These are phyloP conservation scores for Pelecanus crispus DNA, from an alignment of 2,113 vertebrate species.

Conservation along the genomic window DNA sequence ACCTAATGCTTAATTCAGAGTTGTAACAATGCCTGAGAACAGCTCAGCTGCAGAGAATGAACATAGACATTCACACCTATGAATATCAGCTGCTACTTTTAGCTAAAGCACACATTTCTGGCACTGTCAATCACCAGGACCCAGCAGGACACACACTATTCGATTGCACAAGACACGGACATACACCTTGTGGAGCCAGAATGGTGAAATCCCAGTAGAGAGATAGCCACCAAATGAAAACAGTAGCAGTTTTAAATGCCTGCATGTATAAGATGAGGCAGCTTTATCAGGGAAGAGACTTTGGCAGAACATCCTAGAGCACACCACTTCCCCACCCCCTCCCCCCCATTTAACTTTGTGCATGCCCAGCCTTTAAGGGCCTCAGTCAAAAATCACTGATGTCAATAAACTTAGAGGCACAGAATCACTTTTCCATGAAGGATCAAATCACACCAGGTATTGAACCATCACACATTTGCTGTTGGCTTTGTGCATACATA, in stretches of 20 bases:
- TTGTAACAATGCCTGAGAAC: background rate
- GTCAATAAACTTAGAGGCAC: background rate
- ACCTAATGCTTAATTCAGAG: background rate
- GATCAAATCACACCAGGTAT: background rate
- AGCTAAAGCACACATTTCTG: background rate
- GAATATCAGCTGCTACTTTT: background rate
- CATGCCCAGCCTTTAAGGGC: background rate
- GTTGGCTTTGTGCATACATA: background rate
- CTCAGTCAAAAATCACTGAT: background rate
- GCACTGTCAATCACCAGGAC: background rate
- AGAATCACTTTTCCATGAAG: background rate
- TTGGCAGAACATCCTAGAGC: background rate
- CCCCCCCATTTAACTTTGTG: background rate
- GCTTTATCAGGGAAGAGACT: background rate
- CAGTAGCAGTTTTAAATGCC: background rate
- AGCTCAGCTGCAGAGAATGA: background rate
- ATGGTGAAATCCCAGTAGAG: background rate
- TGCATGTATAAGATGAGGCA: background rate
- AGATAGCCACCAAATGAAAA: background rate
- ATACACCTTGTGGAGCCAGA: background rate
- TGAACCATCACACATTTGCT: background rate
- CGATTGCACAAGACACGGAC: background rate
- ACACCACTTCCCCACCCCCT: background rate
- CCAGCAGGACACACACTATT: background rate
- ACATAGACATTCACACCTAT: background rate